Percentiles rank a stretch among this genome's conserved stretches.
phyloP scores from a whole-genome alignment of 2,797 vertebrate genomes.

The Petrocephalus schoutedeni region DNA sequence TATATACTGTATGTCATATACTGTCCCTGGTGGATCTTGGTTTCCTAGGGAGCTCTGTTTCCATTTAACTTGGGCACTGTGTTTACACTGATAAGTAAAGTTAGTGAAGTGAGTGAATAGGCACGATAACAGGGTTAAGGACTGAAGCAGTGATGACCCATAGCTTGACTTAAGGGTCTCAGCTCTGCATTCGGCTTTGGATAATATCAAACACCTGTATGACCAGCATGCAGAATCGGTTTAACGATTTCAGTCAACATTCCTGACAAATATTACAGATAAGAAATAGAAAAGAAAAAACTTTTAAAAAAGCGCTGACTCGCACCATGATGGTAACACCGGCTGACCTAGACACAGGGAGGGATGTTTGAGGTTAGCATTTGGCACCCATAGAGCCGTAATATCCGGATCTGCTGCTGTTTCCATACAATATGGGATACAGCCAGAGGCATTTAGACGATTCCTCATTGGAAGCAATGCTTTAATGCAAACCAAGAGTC shows the following conservation, averaged over 20 bases:
- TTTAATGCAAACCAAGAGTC: background rate
- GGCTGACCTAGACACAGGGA: background rate
- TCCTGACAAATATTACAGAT: constrained; percentile 36
- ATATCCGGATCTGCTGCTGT: constrained; percentile 17
- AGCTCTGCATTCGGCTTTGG: constrained; percentile 40
- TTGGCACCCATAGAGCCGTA: background rate
- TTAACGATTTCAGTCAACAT: constrained; percentile 46
- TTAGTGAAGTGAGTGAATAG: background rate
- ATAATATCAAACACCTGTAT: constrained; percentile 46
- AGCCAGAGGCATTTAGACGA: background rate
- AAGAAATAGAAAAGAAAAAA: constrained; percentile 33
- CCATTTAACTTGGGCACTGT: background rate
- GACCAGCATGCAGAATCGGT: constrained; percentile 48
- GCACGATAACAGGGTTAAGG: background rate
- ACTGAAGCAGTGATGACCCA: background rate
- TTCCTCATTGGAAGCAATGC: background rate
- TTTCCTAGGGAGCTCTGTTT: background rate
- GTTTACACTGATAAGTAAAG: background rate
- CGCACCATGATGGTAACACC: background rate
- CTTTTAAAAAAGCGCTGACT: constrained; percentile 48
- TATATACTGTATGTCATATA: background rate
- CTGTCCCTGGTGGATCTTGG: background rate
- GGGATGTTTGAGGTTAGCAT: background rate
- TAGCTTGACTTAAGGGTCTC: constrained; percentile 29
- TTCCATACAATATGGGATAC: background rate